A percentile compares a stretch with the other conserved stretches of the same genome.
Evolutionary conservation across 2,113 vertebrate species (phyloP).

Genomic region (Gopherus evgoodei): DNA sequence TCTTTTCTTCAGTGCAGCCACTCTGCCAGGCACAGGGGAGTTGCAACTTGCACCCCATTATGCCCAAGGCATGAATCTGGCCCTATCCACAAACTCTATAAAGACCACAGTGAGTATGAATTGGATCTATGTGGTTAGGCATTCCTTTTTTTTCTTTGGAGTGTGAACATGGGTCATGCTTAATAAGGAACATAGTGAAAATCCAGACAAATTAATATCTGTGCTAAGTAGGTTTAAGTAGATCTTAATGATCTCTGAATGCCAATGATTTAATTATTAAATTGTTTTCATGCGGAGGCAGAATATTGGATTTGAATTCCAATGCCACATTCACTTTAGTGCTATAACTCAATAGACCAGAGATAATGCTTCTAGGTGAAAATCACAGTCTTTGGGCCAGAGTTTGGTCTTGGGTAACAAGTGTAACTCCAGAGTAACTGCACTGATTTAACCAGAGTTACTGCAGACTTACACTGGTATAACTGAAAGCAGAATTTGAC

Average conservation of each 20-base stretch:
- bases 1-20: not conserved
- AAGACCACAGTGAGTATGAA: not conserved
- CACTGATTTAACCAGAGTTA: not conserved
- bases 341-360: not conserved
- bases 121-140: accelerated
- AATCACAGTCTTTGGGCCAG: not conserved
- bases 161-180: accelerated
- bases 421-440: not conserved
- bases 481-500: not conserved
- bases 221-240: not conserved
- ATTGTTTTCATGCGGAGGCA: not conserved
- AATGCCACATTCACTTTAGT: not conserved
- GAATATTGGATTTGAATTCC: not conserved
- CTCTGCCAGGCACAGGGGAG: not conserved
- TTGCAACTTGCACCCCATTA: too few relatives aligned
- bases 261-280: not conserved
- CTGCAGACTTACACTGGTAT: not conserved
- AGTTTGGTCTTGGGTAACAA: not conserved
- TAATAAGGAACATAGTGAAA: not conserved
- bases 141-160: accelerated
- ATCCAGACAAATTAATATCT: accelerated
- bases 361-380: not conserved
- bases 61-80: not conserved
- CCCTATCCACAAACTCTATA: not conserved
- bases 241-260: accelerated